These are phyloP conservation scores for Tetrao urogallus DNA, from an alignment of 2,113 vertebrate species.

Conservation along the genomic window DNA sequence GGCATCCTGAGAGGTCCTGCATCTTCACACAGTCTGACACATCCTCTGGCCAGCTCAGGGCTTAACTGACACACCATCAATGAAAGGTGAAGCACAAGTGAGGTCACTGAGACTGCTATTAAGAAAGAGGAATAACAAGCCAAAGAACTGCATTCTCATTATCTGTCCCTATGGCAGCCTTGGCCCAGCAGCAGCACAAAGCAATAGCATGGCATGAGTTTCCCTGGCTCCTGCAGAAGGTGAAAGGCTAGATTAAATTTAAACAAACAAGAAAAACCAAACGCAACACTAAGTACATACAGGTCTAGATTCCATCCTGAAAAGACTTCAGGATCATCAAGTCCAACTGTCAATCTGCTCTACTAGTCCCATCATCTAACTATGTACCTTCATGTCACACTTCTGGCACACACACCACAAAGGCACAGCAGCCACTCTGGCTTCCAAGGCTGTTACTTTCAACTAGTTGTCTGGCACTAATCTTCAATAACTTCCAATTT, in stretches of 20 bases:
- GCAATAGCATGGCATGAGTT: fast-evolving
- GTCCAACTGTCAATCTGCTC: neutral
- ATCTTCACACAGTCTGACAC: neutral
- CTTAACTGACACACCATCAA: neutral
- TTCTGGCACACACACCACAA: neutral
- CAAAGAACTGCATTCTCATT: neutral
- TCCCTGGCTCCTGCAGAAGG: neutral
- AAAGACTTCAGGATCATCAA: neutral
- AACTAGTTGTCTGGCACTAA: neutral
- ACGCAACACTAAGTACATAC: neutral
- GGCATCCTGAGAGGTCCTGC: neutral
- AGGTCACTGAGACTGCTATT: neutral
- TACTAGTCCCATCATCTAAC: neutral
- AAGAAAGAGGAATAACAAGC: neutral
- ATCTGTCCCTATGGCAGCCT: neutral
- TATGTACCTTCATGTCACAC: neutral
- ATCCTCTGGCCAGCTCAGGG: neutral
- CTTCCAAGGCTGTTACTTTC: neutral
- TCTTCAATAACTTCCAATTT: neutral
- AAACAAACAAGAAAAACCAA: neutral
- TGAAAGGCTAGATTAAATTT: neutral
- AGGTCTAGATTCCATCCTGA: neutral
- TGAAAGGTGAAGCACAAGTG: neutral
- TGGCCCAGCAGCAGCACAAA: neutral
- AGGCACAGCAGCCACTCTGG: neutral